Percentiles rank a stretch among this genome's conserved stretches.
Conservation (phyloP, 2,888 invertebrate species). For the Andrena fulva region DNA sequence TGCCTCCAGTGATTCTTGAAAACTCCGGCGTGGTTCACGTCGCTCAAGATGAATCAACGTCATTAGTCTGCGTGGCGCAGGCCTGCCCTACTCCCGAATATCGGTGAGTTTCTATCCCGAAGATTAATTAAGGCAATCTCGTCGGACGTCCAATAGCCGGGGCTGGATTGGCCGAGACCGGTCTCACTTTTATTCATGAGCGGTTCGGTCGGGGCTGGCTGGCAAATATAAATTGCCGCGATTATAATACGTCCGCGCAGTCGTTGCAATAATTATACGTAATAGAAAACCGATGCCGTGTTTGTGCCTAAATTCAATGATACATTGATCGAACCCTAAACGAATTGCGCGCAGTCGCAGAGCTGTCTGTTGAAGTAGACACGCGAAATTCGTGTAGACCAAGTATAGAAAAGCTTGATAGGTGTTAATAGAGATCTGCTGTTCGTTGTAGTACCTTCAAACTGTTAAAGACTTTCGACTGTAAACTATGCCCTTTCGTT, state of each 20-base stretch:
- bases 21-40: conserved; percentile 90
- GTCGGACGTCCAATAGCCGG: conserved; percentile 7
- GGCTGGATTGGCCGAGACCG: not conserved
- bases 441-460: not conserved
- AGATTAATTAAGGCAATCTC: conserved; percentile 39
- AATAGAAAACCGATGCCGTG: conserved; percentile 19
- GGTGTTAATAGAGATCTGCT: not conserved
- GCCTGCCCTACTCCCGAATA: conserved; percentile 92
- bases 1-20: conserved; percentile 90
- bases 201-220: not conserved
- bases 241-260: conserved; percentile 13
- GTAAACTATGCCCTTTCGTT: too few species aligned
- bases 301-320: conserved; percentile 8
- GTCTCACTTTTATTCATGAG: conserved; percentile 4
- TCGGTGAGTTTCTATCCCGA: conserved; percentile 86
- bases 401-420: not conserved
- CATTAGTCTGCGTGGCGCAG: conserved; percentile 92
- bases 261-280: conserved; percentile 17
- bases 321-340: too few species aligned
- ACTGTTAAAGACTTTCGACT: not conserved
- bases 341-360: too few species aligned
- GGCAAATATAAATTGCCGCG: conserved; percentile 2
- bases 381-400: not conserved
- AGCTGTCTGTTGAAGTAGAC: too few species aligned
- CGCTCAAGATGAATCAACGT: conserved; percentile 90